These are phyloP conservation scores for Drosophila chauvacae DNA, from an alignment of 1,140 invertebrate species.

Conservation along the genomic window DNA sequence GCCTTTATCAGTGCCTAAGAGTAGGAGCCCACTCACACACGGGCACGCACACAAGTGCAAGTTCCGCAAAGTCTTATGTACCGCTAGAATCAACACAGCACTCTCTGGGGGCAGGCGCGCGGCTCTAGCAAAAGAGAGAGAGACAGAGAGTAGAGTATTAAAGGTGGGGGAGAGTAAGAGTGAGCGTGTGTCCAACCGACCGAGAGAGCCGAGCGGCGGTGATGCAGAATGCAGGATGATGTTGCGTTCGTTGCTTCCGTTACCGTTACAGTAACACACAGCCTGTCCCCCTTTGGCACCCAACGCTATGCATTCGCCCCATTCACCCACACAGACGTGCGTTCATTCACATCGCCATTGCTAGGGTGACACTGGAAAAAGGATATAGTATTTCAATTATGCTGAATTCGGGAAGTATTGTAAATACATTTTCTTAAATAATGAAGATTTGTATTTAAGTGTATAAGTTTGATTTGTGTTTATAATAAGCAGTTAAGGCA, in stretches of 20 bases:
- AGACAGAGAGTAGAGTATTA: constrained; percentile 1
- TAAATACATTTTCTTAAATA: no score
- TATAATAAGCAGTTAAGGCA: not conserved
- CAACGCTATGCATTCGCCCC: not conserved
- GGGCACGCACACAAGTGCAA: constrained; percentile 37
- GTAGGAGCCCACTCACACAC: constrained; percentile 40
- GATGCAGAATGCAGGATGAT: constrained; percentile 51
- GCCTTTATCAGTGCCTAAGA: constrained; percentile 73
- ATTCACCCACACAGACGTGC: constrained; percentile 17
- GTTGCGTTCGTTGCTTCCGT: constrained; percentile 55
- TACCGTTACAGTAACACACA: constrained; percentile 51
- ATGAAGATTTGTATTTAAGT: no score
- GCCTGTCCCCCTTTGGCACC: not conserved
- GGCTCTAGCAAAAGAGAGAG: constrained; percentile 31
- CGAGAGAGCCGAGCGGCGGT: constrained; percentile 24
- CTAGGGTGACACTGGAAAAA: constrained; percentile 27
- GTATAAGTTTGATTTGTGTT: no score
- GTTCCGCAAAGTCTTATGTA: constrained; percentile 58
- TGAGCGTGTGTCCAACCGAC: not conserved
- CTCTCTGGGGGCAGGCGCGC: constrained; percentile 61
- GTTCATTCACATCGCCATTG: constrained; percentile 47
- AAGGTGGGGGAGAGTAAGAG: constrained; percentile 23
- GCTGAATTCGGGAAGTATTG: no score
- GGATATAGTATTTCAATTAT: not conserved
- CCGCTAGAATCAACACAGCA: constrained; percentile 41